phyloP scores from a whole-genome alignment of 2,113 vertebrate genomes.

The Cephalopterus ornatus region DNA sequence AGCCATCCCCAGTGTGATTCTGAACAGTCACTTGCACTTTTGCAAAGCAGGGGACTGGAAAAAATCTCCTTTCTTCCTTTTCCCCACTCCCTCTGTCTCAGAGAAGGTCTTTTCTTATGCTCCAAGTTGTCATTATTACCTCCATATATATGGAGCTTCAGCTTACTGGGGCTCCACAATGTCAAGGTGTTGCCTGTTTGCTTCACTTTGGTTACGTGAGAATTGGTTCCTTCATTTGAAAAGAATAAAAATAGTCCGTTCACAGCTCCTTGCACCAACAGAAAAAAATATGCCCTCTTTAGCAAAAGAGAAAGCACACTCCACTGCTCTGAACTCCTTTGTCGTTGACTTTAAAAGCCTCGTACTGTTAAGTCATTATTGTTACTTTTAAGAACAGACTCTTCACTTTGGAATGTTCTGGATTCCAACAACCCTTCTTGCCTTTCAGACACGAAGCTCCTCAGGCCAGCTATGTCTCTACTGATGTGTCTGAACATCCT shows the following conservation, averaged over 20 bases:
- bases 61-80: not conserved
- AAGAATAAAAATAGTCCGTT: not conserved
- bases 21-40: not conserved
- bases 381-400: not conserved
- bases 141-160: not conserved
- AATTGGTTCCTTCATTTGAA: not conserved
- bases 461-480: not conserved
- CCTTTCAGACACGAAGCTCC: not conserved
- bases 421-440: not conserved
- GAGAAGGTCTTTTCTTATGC: not conserved
- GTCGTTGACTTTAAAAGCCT: not conserved
- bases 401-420: not conserved
- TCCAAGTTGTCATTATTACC: not conserved
- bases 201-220: not conserved
- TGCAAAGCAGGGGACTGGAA: not conserved
- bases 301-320: not conserved
- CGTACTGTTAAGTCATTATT: not conserved
- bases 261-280: not conserved
- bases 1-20: not conserved
- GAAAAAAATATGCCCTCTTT: not conserved
- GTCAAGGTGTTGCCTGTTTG: not conserved
- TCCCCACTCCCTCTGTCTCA: accelerated
- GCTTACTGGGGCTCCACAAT: not conserved
- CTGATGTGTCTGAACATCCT: not conserved
- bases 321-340: not conserved